Percentiles rank a stretch among this genome's conserved stretches.
These are phyloP conservation scores for Natrix natrix DNA, from an alignment of 2,797 vertebrate genomes.

Conservation along the genomic window DNA sequence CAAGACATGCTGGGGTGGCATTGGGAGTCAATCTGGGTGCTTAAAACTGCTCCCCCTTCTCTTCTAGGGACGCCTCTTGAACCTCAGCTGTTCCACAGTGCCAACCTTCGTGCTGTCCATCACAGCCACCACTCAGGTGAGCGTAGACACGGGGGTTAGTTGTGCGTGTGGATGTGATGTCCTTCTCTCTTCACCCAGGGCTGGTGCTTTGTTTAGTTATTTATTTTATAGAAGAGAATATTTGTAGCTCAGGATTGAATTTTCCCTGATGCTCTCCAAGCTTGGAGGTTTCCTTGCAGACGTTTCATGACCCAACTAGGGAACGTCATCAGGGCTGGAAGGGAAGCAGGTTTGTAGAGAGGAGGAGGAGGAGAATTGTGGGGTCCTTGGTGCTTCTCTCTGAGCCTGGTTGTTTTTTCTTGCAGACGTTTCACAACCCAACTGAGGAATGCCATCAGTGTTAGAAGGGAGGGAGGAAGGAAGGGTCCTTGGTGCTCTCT, in stretches of 20 bases:
- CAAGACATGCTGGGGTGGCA: fast-evolving
- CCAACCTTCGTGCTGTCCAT: conserved; percentile 97
- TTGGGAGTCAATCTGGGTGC: not conserved
- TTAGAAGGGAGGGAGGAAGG: not conserved
- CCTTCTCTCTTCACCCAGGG: not conserved
- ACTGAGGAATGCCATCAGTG: not conserved
- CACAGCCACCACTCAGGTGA: conserved; percentile 94
- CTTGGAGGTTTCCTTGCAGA: too few relatives aligned
- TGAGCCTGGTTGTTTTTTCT: not conserved
- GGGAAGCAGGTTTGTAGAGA: too few relatives aligned
- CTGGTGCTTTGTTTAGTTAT: not conserved
- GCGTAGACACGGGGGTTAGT: not conserved
- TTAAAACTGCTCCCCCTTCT: not conserved
- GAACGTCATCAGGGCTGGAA: too few relatives aligned
- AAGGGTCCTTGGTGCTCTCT: too few relatives aligned
- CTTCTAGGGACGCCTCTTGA: conserved; percentile 87
- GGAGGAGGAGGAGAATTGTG: too few relatives aligned
- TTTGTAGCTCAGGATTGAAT: too few relatives aligned
- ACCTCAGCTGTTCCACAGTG: conserved; percentile 96
- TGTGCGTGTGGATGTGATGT: not conserved
- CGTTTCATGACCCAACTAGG: too few relatives aligned
- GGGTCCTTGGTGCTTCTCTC: not conserved
- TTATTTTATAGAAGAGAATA: not conserved
- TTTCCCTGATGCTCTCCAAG: too few relatives aligned
- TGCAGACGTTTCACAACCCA: not conserved